Percentiles rank a stretch among this genome's conserved stretches.
These are phyloP conservation scores for Malurus splendens DNA, from an alignment of 2,797 vertebrate genomes.

Conservation along the genomic window DNA sequence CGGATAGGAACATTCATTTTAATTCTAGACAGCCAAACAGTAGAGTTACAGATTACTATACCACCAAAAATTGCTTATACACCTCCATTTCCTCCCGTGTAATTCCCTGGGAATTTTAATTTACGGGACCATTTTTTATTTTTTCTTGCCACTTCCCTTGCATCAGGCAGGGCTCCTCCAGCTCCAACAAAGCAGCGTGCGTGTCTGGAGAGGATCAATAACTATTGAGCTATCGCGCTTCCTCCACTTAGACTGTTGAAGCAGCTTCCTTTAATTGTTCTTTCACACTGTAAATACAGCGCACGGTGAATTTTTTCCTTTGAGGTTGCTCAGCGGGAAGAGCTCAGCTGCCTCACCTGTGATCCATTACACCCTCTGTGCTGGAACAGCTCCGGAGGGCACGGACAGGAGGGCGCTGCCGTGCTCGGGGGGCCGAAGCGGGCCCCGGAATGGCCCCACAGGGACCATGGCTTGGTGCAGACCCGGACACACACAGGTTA, in stretches of 20 bases:
- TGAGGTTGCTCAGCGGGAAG: neutral
- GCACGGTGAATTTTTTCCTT: neutral
- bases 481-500: neutral
- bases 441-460: rapidly evolving
- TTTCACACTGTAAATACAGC: neutral
- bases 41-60: neutral
- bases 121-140: neutral
- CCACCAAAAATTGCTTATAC: neutral
- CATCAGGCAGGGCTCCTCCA: neutral
- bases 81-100: neutral
- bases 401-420: rapidly evolving
- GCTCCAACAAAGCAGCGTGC: neutral
- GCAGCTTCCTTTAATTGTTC: constrained; percentile 7
- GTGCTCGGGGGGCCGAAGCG: rapidly evolving
- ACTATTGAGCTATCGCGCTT: neutral
- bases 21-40: neutral
- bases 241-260: neutral
- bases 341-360: neutral
- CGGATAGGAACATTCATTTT: neutral
- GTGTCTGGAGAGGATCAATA: neutral
- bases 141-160: neutral
- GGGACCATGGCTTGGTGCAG: neutral
- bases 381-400: rapidly evolving
- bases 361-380: neutral
- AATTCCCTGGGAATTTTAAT: neutral